Base-by-base conservation (phyloP, 2,113 vertebrate species). In the Scartelaos histophorus region DNA sequence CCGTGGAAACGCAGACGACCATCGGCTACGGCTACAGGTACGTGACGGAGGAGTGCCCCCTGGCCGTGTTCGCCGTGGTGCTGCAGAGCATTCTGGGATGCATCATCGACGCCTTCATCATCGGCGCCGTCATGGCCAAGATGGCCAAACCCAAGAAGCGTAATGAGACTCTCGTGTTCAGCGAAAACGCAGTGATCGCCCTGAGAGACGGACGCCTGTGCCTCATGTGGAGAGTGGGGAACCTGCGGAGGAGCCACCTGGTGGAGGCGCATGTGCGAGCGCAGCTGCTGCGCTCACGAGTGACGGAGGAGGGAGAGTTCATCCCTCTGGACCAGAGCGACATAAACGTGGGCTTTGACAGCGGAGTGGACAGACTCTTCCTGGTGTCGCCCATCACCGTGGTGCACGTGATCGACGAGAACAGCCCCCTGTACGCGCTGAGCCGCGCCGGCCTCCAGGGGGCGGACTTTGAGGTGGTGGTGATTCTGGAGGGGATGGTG, bases 141-240 rank as follows among this genome's bases (percentile, higher is more conserved):
- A 98, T 98, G 96, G 96, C 96, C 6, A 98, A 97, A 83, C 97
- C 97, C 7, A 99, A 97, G 89, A 99, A 99, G 90, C 94, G 97
- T 60, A 99, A 98, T 0, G 96, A 98, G 88, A 99, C 97, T 0
- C 93, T 99, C 0, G 93, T 99, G 85, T 99, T 99, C 90, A 99
- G 97, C 76, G 93, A 98, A 87, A 95, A 95, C 0, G 97, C 97
- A 0, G 95, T 97, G 22, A 93, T 98, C 47, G 96, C 96, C 84
- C 97, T 98, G 96, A 93, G 97, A 70, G 96, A 99, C 0, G 93
- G 94, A 17, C 98, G 98, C 67, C 94, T 98, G 17, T 98, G 96
- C 75, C 85, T 99, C 72, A 99, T 99, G 97, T 99, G 97, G 97
- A 94, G 97, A 0, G 96, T 99, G 43, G 97, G 95, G 1, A 99